Evolutionary conservation across 2,888 invertebrate species (phyloP), one percentile per base, ranked within the genome.

Genomic region (Hanleya hanleyi): DNA sequence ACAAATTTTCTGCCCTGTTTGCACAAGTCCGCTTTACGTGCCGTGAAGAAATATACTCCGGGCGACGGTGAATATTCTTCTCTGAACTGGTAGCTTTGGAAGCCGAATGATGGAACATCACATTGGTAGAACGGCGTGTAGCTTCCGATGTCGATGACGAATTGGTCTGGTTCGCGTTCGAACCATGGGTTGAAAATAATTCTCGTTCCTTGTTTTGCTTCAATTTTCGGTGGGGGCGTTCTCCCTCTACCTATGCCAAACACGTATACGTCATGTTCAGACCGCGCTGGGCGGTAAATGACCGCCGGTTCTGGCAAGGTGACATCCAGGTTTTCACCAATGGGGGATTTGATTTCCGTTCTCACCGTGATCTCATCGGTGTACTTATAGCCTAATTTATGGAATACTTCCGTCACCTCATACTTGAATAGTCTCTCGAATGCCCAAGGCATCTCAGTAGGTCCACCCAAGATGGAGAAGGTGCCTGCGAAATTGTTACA

Each of bases 51-150:
- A 67, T 78, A 75, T 47, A 71, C 61, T 4, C 78, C 78, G 12
- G 75, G 75, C 15, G 51, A 49, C 37, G 74, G 71, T 3, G 32
- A 15, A 73, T 75, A 51, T 22, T 61, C 67, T 1, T 29, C 32
- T 37, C 61, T 68, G 12, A 73, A 67, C 12, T 64, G 57, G 70
- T 71, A 78, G 26, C 57, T 47, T 47, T 77, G 37, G 57, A 67
- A 75, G 38, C 69, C 51, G 61, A 75, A 77, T 0, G 73, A 74
- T 0, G 78, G 78, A 35, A 78, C 73, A 69, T 72, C 70, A 70
- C 78, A 78, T 18, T 38, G 47, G 37, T 32, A 5, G 51, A 66
- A 41, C 22, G 57, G 69, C 35, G 78, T 77, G 65, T 66, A 78
- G 69, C 74, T 76, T 50, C 75, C 70, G 15, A 78, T 64, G 18